Evolutionary conservation across 2,888 invertebrate species (phyloP).

Genomic region (Lamellibrachia columna): DNA sequence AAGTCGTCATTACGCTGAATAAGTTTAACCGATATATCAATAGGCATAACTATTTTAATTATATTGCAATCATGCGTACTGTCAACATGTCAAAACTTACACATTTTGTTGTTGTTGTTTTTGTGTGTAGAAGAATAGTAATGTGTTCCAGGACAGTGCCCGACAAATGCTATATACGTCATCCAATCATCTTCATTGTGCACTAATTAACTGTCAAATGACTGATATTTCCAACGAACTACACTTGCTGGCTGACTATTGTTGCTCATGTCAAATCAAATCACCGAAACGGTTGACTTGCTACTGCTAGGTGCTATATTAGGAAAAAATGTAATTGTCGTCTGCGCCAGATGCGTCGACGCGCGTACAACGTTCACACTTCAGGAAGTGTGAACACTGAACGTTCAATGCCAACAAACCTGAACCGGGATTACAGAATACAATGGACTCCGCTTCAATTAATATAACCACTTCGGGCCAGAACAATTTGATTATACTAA

Average conservation of each 20-base stretch:
- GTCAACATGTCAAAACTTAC: too few relatives aligned
- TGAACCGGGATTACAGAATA: too few relatives aligned
- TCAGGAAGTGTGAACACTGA: background rate
- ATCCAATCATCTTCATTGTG: background rate
- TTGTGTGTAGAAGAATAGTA: too few relatives aligned
- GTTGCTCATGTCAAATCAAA: background rate
- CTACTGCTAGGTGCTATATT: background rate
- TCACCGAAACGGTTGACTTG: background rate
- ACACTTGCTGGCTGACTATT: background rate
- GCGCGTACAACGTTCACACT: background rate
- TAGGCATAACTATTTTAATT: too few relatives aligned
- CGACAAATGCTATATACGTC: background rate
- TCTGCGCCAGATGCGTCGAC: background rate
- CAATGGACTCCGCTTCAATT: too few relatives aligned
- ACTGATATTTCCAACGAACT: background rate
- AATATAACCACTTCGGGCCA: too few relatives aligned
- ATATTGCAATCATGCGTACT: too few relatives aligned
- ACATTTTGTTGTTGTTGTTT: too few relatives aligned
- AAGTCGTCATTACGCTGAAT: too few relatives aligned
- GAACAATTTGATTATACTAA: too few relatives aligned
- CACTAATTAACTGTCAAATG: background rate
- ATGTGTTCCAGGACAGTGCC: background rate
- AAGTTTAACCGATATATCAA: too few relatives aligned
- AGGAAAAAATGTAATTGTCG: background rate
- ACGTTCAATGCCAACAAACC: background rate